These are phyloP conservation scores for Acleris sparsana DNA, from an alignment of 2,888 invertebrate genomes.

Conservation along the genomic window DNA sequence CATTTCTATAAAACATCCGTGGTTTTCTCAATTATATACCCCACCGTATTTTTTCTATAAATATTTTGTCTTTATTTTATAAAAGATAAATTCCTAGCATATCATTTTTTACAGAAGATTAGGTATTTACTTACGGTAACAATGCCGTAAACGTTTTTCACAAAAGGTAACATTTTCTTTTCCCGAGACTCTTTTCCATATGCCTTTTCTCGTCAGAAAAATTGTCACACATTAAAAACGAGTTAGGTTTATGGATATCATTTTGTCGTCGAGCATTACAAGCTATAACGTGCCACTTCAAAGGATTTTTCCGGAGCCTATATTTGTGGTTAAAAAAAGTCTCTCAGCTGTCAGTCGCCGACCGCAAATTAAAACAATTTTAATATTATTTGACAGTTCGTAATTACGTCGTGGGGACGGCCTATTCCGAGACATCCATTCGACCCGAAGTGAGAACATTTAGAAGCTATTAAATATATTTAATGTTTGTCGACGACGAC, in stretches of 20 bases:
- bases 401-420: constrained; percentile 62
- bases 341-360: constrained; percentile 56
- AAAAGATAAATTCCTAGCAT: too few relatives aligned
- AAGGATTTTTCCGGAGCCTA: constrained; percentile 21
- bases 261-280: constrained; percentile 31
- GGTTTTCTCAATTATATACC: too few relatives aligned
- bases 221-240: constrained; percentile 36
- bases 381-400: constrained; percentile 74
- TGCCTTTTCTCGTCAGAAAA: constrained; percentile 55
- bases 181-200: constrained; percentile 67
- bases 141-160: constrained; percentile 54
- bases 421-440: constrained; percentile 42
- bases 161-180: constrained; percentile 63
- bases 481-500: constrained; percentile 43
- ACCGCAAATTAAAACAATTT: constrained; percentile 61
- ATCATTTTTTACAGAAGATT: background rate
- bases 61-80: too few relatives aligned
- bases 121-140: background rate
- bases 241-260: constrained; percentile 35
- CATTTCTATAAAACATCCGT: too few relatives aligned
- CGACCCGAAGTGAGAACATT: constrained; percentile 49
- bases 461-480: constrained; percentile 54
- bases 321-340: constrained; percentile 38
- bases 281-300: constrained; percentile 20
- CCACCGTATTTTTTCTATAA: too few relatives aligned